Percentiles rank a stretch among this genome's conserved stretches.
Evolutionary conservation across 2,888 invertebrate genomes (phyloP).

Genomic region (Sesamia inferens): DNA sequence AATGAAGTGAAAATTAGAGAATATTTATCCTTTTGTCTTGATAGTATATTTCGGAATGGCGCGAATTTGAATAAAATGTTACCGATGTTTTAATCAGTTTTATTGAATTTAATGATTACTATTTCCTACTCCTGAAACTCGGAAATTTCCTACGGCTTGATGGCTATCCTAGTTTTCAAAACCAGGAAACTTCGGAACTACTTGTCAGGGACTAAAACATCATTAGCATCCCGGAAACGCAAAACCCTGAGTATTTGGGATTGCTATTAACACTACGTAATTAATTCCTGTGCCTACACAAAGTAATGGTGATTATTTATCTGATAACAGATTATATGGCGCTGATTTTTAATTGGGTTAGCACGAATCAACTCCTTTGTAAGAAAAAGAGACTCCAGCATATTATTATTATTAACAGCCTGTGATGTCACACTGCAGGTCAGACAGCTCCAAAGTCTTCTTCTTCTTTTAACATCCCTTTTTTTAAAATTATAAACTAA

Average conservation of each 20-base stretch:
- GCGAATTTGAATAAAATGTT: too few species aligned
- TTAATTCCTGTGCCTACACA: constrained; percentile 14
- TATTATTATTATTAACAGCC: not conserved
- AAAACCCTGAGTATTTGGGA: constrained; percentile 5
- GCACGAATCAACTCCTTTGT: constrained; percentile 11
- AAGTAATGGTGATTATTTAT: constrained; percentile 9
- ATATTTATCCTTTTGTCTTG: too few species aligned
- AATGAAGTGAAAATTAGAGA: too few species aligned
- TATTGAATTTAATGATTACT: not conserved
- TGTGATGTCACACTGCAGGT: too few species aligned
- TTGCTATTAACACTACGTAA: constrained; percentile 24
- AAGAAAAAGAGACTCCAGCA: not conserved
- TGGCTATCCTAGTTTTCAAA: not conserved
- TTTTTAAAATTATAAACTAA: too few species aligned
- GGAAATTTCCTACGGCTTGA: not conserved
- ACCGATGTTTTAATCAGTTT: not conserved
- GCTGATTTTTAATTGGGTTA: not conserved
- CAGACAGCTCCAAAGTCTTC: too few species aligned
- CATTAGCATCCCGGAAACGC: not conserved
- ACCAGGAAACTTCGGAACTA: not conserved
- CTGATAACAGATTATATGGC: not conserved
- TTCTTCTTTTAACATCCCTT: too few species aligned
- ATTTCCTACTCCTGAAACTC: not conserved
- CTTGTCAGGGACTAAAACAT: not conserved
- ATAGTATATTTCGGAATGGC: too few species aligned